These are phyloP conservation scores for Pteronotus mesoamericanus DNA, from an alignment of 2,797 vertebrate genomes.

Conservation along the genomic window DNA sequence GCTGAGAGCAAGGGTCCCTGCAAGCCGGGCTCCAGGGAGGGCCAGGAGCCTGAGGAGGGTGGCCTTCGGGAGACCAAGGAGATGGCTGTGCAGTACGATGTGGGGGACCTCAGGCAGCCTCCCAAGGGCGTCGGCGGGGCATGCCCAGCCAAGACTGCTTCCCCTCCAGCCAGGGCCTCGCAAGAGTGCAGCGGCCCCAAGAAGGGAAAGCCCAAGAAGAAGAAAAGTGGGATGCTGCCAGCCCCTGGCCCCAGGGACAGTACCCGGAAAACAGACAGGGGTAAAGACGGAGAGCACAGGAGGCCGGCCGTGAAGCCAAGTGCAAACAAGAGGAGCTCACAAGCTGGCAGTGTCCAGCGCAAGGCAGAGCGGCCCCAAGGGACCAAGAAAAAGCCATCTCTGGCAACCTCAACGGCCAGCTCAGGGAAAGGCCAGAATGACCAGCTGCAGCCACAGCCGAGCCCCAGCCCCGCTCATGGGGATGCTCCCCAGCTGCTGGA, in stretches of 20 bases:
- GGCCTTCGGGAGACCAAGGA: constrained; percentile 74
- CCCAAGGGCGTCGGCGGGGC: constrained; percentile 50
- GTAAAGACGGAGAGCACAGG: constrained; percentile 63
- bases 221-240: constrained; percentile 59
- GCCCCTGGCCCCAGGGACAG: constrained; percentile 9
- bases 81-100: constrained; percentile 61
- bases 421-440: constrained; percentile 79
- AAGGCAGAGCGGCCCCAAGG: constrained; percentile 74
- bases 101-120: constrained; percentile 72
- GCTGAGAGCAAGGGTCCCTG: constrained; percentile 59
- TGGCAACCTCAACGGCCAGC: background rate
- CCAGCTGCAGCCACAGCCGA: background rate
- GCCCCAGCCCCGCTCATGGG: background rate
- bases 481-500: constrained; percentile 67
- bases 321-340: constrained; percentile 71
- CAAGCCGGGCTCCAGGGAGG: constrained; percentile 78
- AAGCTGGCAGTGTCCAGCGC: constrained; percentile 57
- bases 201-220: constrained; percentile 83
- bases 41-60: constrained; percentile 15
- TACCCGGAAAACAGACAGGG: constrained; percentile 65
- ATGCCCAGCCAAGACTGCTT: background rate
- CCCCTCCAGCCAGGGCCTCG: background rate
- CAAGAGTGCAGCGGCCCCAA: constrained; percentile 71
- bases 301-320: constrained; percentile 76
- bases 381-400: constrained; percentile 80